Base-by-base conservation (phyloP, 2,113 vertebrate species). In the Oenanthe oenanthe region DNA sequence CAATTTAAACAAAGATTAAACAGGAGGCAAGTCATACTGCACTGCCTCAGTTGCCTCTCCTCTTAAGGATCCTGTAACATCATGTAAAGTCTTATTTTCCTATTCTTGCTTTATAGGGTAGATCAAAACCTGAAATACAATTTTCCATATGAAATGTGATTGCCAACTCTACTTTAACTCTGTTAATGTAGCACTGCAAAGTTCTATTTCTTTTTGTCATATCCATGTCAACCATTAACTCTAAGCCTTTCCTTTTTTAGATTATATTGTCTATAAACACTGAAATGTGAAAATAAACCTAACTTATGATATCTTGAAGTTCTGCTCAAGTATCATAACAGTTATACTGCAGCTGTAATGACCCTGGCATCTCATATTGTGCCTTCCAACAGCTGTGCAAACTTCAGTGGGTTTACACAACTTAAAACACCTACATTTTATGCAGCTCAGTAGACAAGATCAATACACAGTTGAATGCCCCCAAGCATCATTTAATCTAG, bases 1-100 rank as follows among this genome's bases (percentile, higher is more conserved):
- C 40, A 72, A 81, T 75, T 89, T 61, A 65, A 95, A 95, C 57
- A 86, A 88, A 89, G 86, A 72, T 36, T 54, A 68, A 75, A 62
- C 68, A 86, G 56, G 34, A 93, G 31, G 22, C 66, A 65, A 88
- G 36, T 19, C 56, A 42, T 24, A 21, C 32, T n/a, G 42, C n/a
- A 54, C n/a, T 86, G 57, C 17, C 70, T 71, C 36, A 75, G 80
- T 83, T 93, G 79, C 67, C 54, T 74, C 51, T 73, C 58, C 38
- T 62, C 56, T 67, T 50, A 81, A 75, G 45, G 16, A 78, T 67
- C 60, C 60, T 74, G 20, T 56, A 51, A 43, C 18, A 63, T 66
- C 28, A 48, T 3, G 3, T 2, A 50, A 56, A 67, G 12, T n/a
- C 15, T 45, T 80, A 45, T 84, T 93, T 82, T 82, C 66, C 80